These are phyloP conservation scores for Meteorus sp. DNA, from an alignment of 1,140 invertebrate genomes.

Conservation along the genomic window DNA sequence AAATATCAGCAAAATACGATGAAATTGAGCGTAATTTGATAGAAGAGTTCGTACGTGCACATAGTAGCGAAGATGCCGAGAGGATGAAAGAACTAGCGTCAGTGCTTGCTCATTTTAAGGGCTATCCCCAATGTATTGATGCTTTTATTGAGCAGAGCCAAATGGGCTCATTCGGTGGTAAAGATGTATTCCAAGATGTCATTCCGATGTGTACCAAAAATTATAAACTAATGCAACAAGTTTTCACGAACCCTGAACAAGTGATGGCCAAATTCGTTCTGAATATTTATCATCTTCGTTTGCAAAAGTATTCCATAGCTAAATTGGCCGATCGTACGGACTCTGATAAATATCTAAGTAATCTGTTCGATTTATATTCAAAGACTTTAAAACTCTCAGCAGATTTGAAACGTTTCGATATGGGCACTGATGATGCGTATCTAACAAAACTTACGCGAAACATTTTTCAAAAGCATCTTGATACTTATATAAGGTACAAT, in stretches of 20 bases:
- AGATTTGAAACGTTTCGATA: slow-evolving; percentile 73
- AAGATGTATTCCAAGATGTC: slow-evolving; percentile 90
- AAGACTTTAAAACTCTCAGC: slow-evolving; percentile 76
- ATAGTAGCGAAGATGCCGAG: slow-evolving; percentile 77
- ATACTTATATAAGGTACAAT: slow-evolving; percentile 72
- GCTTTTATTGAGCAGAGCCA: slow-evolving; percentile 97
- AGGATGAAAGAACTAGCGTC: slow-evolving; percentile 93
- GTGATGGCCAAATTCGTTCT: slow-evolving; percentile 98
- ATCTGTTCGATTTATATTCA: slow-evolving; percentile 86
- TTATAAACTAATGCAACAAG: slow-evolving; percentile 84
- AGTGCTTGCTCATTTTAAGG: slow-evolving; percentile 93
- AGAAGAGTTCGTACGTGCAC: slow-evolving; percentile 91
- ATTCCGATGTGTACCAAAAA: slow-evolving; percentile 89
- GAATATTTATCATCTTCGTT: slow-evolving; percentile 92
- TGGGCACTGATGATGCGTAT: slow-evolving; percentile 80
- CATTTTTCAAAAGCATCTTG: slow-evolving; percentile 81
- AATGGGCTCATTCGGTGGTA: slow-evolving; percentile 75
- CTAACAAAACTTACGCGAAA: slow-evolving; percentile 79
- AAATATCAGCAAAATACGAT: slow-evolving; percentile 92
- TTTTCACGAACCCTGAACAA: slow-evolving; percentile 95
- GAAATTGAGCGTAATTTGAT: slow-evolving; percentile 92
- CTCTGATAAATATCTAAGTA: slow-evolving; percentile 84
- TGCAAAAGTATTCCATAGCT: slow-evolving; percentile 83
- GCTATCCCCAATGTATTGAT: slow-evolving; percentile 94
- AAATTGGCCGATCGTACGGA: slow-evolving; percentile 79